These are phyloP conservation scores for Pelosia muscerda DNA, from an alignment of 2,888 invertebrate species.

Conservation along the genomic window DNA sequence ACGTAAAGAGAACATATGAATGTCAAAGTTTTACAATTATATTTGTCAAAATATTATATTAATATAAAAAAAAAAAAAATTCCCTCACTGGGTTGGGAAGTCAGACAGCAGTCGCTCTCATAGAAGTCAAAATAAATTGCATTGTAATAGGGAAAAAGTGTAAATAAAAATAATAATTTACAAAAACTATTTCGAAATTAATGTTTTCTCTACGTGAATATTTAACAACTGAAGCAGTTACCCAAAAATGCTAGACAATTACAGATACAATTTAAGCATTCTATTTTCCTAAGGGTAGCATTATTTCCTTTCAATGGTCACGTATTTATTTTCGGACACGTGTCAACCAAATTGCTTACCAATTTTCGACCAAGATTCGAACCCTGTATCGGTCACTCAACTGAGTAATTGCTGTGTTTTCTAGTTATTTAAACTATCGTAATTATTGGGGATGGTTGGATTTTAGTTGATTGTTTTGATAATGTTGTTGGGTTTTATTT, in stretches of 20 bases:
- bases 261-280: slow-evolving; percentile 13
- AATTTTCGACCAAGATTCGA: slow-evolving; percentile 47
- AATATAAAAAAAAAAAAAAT: too few relatives aligned
- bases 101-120: too few relatives aligned
- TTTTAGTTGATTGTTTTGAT: slow-evolving; percentile 12
- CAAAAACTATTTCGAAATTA: background rate
- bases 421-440: slow-evolving; percentile 29
- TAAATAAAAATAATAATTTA: too few relatives aligned
- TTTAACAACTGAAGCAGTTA: slow-evolving; percentile 3
- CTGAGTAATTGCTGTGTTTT: slow-evolving; percentile 57
- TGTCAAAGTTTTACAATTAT: too few relatives aligned
- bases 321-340: slow-evolving; percentile 55
- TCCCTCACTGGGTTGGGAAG: too few relatives aligned
- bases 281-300: slow-evolving; percentile 30
- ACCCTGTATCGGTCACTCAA: slow-evolving; percentile 44
- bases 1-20: too few relatives aligned
- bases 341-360: slow-evolving; percentile 64
- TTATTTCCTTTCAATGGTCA: slow-evolving; percentile 32
- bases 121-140: too few relatives aligned
- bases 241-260: slow-evolving; percentile 14
- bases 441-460: slow-evolving; percentile 33
- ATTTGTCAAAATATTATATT: background rate
- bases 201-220: background rate
- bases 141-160: too few relatives aligned
- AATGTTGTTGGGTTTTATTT: background rate